Base-by-base conservation (phyloP, 2,797 vertebrate species). In the Myotis planiceps region DNA sequence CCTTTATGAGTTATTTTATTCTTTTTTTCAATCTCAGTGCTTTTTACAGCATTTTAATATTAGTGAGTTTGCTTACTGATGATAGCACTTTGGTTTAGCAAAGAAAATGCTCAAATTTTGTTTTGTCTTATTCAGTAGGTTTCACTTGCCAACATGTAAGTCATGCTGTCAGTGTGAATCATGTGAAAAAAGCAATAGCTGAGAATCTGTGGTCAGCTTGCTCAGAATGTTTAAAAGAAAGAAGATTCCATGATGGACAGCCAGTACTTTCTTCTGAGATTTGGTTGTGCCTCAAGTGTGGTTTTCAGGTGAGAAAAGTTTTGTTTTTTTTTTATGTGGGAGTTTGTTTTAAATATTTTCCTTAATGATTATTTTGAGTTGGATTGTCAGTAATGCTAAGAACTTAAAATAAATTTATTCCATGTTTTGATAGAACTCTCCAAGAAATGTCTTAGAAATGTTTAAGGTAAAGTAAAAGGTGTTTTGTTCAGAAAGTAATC, bases 211-310 rank as follows among this genome's bases (percentile, higher is more conserved):
- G 99, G 99, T 99, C 99, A 0, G 96, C 99, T 51, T 99, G 99
- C 71, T 98, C 98, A 0, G 99, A 99, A 45, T 99, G 99, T 97
- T 98, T 99, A 87, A 99, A 99, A 96, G 99, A 99, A 98, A 99
- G 99, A 97, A 98, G 99, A 27, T 94, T 99, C 97, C 98, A 96
- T 4, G 99, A 99, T 49, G 99, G 98, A 3, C 99, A 99, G 92
- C 97, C 98, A 0, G 85, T 97, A 42, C 98, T 98, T 10, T 98
- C 98, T 68, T 97, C 99, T 4, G 99, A 99, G 98, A 98, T 99
- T 97, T 99, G 99, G 96, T 98, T 99, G 53, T 99, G 99, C 96
- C 99, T 99, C 95, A 99, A 99, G 96, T 99, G 99, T 98, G 99
- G 99, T 91, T 99, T 98, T 96, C 99, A 99, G 99, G 99, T 99